phyloP scores from a whole-genome alignment of 92 coral and sea anemone genomes.

The Chrysogorgia sp. region DNA sequence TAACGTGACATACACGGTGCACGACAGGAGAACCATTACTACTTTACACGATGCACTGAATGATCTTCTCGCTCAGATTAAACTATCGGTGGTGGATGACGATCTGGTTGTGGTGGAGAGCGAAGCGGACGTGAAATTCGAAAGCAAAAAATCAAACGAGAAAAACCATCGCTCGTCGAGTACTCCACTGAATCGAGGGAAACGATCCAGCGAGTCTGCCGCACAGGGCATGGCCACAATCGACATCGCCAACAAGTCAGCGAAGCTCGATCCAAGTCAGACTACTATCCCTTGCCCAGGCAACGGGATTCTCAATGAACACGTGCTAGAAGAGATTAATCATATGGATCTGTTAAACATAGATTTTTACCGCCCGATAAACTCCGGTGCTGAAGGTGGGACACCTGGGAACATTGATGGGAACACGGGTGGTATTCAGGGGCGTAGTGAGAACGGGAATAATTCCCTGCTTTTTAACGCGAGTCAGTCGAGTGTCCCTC shows the following conservation, averaged over 20 bases:
- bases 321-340: not conserved
- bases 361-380: not conserved
- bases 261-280: conserved; percentile 3
- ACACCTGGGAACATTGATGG: not conserved
- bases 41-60: conserved; percentile 5
- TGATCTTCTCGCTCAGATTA: conserved; percentile 1
- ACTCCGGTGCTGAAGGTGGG: not conserved
- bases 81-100: conserved; percentile 3
- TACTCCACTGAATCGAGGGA: not conserved
- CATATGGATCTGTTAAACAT: conserved; percentile 1
- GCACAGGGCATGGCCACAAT: not conserved
- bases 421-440: not conserved
- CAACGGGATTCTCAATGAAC: not conserved
- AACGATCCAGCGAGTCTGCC: not conserved
- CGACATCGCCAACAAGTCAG: not conserved
- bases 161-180: not conserved
- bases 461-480: conserved; percentile 1
- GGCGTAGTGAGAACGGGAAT: not conserved
- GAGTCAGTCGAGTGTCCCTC: conserved; percentile 3
- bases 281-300: not conserved
- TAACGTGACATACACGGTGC: conserved; percentile 18
- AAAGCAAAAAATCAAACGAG: not conserved
- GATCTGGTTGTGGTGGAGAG: conserved; percentile 10
- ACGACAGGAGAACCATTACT: not conserved
- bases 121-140: not conserved